Evolutionary conservation across 2,113 vertebrate species (phyloP), one percentile per base, ranked within the genome.

Genomic region (Gymnobelideus leadbeateri): DNA sequence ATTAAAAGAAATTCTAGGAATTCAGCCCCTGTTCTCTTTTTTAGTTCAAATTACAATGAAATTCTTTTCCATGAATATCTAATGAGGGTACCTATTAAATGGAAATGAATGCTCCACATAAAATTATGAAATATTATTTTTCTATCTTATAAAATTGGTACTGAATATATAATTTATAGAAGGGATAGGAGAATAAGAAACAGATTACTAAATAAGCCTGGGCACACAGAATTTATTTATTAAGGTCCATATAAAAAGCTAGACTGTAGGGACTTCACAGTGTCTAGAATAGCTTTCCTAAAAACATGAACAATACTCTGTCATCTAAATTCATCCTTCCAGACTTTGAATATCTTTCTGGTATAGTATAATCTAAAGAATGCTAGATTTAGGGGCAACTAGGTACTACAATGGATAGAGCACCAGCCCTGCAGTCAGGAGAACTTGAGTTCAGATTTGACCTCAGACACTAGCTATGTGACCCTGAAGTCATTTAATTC

Each of bases 91-190:
- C 54, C 93, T 95, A 89, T 94, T 96, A 97, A 96, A 94, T 95
- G 95, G 97, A 97, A 97, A 97, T 93, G 91, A 97, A 93, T 92
- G 91, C 52, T 53, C 57, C 68, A 90, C 95, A 95, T 94, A 92
- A 97, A 95, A 94, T 95, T 91, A 89, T 84, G 77, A 96, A 92
- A 92, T 97, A 93, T 91, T 96, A 95, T 97, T 95, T 95, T 94
- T 96, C 90, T 93, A 92, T 55, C 90, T 92, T 89, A 31, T 92
- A 93, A 96, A 95, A 77, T 96, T 37, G 46, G 52, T 51, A 50
- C 93, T 91, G 92, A 92, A 95, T 95, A 77, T 89, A 84, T 95
- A 95, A 97, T 97, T 93, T 95, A 91, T 93, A 94, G 91, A 46
- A 53, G 51, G 57, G 94, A 89, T 94, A 89, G 89, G 89, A 96